A percentile compares a stretch with the other conserved stretches of the same genome.
phyloP scores from a whole-genome alignment of 2,113 vertebrate genomes.

The Emberiza fucata region DNA sequence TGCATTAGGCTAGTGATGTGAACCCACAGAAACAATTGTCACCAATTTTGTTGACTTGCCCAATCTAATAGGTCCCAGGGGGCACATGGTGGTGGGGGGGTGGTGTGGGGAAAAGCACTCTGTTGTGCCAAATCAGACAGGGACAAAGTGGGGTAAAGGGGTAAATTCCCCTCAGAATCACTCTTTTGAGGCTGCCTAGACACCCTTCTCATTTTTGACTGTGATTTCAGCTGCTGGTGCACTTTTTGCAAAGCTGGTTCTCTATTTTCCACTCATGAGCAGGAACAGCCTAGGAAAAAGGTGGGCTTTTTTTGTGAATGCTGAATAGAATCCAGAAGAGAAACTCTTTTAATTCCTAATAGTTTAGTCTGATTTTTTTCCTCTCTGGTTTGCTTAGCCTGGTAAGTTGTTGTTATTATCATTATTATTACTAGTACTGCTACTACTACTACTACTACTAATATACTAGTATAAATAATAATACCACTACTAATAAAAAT shows the following conservation, averaged over 20 bases:
- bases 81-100: rapidly evolving
- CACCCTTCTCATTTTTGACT: background rate
- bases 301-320: background rate
- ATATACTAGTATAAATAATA: background rate
- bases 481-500: rapidly evolving
- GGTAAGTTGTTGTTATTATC: rapidly evolving
- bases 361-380: background rate
- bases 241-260: background rate
- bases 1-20: background rate
- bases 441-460: rapidly evolving
- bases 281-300: background rate
- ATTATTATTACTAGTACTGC: background rate
- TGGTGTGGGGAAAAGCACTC: rapidly evolving
- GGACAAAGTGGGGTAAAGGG: background rate
- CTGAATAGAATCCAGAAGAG: background rate
- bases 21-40: background rate
- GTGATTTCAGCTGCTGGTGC: background rate
- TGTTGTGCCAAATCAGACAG: background rate
- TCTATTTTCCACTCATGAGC: background rate
- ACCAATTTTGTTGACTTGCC: background rate
- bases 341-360: background rate
- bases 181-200: background rate
- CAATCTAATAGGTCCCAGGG: background rate
- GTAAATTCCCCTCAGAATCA: background rate
- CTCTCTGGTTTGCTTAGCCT: background rate